These are phyloP conservation scores for Araneus ventricosus DNA, from an alignment of 1,140 invertebrate genomes.

Conservation along the genomic window DNA sequence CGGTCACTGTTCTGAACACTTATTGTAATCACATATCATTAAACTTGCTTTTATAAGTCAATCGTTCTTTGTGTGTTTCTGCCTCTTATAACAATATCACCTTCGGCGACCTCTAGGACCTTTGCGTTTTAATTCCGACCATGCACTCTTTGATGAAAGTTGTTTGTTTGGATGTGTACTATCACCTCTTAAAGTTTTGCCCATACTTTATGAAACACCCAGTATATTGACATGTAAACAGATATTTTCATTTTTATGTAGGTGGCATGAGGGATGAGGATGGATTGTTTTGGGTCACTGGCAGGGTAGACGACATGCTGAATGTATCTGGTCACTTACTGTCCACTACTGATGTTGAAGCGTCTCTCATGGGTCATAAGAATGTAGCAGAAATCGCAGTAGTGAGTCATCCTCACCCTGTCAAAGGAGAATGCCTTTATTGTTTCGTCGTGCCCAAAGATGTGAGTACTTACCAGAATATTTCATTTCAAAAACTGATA, in stretches of 20 bases:
- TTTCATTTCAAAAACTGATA: too few relatives aligned
- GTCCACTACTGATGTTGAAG: conserved; percentile 96
- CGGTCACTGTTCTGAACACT: too few relatives aligned
- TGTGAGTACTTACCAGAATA: conserved; percentile 78
- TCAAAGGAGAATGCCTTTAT: conserved; percentile 98
- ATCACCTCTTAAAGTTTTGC: too few relatives aligned
- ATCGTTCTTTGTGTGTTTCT: too few relatives aligned
- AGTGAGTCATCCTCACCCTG: conserved; percentile 93
- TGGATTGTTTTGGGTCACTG: conserved; percentile 98
- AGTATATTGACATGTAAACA: neutral
- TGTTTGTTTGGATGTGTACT: too few relatives aligned
- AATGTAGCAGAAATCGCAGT: conserved; percentile 96
- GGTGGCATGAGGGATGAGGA: conserved; percentile 94
- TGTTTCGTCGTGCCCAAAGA: conserved; percentile 96
- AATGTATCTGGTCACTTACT: conserved; percentile 98
- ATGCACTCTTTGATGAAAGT: too few relatives aligned
- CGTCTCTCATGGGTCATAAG: conserved; percentile 90
- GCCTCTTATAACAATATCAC: too few relatives aligned
- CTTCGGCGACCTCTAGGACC: too few relatives aligned
- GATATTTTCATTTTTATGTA: conserved; percentile 75
- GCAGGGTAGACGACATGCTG: conserved; percentile 97
- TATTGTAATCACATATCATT: too few relatives aligned
- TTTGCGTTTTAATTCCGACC: too few relatives aligned
- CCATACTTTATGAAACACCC: too few relatives aligned
- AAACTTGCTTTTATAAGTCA: too few relatives aligned